These are phyloP conservation scores for Haemorhous mexicanus DNA, from an alignment of 2,113 vertebrate genomes.

Conservation along the genomic window DNA sequence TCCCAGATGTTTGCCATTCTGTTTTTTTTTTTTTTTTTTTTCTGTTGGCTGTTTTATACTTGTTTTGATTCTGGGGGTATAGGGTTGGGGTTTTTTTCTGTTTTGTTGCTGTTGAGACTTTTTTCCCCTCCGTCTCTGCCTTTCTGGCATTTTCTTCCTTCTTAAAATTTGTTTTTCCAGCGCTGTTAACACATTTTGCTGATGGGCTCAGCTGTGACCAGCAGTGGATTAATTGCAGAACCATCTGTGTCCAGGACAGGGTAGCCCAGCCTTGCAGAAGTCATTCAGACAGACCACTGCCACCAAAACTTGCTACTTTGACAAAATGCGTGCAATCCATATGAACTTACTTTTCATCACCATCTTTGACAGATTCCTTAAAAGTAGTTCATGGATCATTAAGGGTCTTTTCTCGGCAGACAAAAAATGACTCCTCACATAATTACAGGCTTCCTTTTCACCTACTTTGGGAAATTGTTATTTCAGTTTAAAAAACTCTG, in stretches of 20 bases:
- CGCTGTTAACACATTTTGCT: background rate
- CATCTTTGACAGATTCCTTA: background rate
- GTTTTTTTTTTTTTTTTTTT: no score
- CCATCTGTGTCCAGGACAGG: background rate
- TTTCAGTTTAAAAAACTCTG: background rate
- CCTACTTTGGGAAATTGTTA: background rate
- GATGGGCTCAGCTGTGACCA: no score
- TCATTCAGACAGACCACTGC: fast-evolving
- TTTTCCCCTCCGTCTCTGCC: fast-evolving
- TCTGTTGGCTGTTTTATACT: no score
- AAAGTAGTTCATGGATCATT: background rate
- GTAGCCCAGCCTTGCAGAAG: background rate
- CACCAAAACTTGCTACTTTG: background rate
- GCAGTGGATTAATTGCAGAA: background rate
- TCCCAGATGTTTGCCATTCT: background rate
- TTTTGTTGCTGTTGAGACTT: no score
- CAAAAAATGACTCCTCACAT: background rate
- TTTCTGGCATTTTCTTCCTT: background rate
- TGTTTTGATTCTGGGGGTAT: background rate
- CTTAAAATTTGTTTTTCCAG: background rate
- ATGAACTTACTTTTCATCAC: background rate
- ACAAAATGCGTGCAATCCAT: fast-evolving
- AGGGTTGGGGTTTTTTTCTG: background rate
- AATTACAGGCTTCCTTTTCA: background rate
- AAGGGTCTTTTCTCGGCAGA: background rate